Evolutionary conservation across 64 coral and sea anemone genomes (phyloP), one percentile per base, ranked within the genome.

Genomic region (Montipora efflorescens): DNA sequence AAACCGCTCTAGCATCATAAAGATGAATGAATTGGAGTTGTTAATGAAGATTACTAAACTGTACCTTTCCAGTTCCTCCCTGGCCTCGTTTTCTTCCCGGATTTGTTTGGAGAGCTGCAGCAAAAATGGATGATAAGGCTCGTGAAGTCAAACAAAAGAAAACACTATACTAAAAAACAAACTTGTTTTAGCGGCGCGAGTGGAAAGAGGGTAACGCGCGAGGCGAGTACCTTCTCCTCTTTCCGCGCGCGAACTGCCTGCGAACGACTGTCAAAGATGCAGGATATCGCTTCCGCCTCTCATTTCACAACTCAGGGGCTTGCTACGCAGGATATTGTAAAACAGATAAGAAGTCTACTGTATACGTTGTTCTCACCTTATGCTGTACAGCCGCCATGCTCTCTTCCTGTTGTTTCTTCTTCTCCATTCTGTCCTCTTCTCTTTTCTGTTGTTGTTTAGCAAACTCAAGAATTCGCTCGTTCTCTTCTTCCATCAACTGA

Each of bases 391-490:
- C 69, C 4, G 91, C 95, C 97, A 99, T 99, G 9, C 88, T 90
- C 79, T 99, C 91, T 69, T 99, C 97, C 71, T 92, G 94, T 14
- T 96, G 83, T 79, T 89, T 99, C 50, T 94, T 96, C 84, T 99
- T 99, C 58, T 99, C 97, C 94, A 99, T 99, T 77, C 97, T 91
- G 11, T 99, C 97, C 25, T 99, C 97, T 68, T 99, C 97, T 13
- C 97, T 79, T 46, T 72, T 84, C 45, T 99, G 97, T 72, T 99
- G 97, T 4, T 91, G 47, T 51, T 92, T 94, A 22, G 97, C 97
- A 92, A 99, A 99, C 67, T 99, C 97, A 45, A 99, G 51, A 87
- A 99, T 99, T 69, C 95, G 77, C 21, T 84, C 88, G 78, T 99
- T 99, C 74, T 99, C 97, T 92, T 99, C 97, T 59, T 99, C 97